These are phyloP conservation scores for Urocolius indicus DNA, from an alignment of 2,113 vertebrate genomes.

Conservation along the genomic window DNA sequence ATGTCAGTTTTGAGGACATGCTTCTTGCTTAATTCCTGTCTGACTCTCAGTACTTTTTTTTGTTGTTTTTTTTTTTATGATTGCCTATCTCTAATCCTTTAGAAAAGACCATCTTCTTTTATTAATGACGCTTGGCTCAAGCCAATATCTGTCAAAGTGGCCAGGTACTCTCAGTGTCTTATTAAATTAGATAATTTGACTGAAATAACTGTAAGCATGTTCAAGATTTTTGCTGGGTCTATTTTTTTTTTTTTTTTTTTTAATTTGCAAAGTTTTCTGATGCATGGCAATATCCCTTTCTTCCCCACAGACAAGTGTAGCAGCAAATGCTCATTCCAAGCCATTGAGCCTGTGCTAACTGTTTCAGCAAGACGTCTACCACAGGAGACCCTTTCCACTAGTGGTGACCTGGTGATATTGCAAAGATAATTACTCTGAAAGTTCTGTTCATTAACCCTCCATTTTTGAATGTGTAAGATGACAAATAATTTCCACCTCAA, in stretches of 20 bases:
- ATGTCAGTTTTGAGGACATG: not conserved
- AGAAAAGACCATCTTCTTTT: not conserved
- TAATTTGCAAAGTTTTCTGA: slow-evolving; percentile 6
- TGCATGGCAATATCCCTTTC: not conserved
- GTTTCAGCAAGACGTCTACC: not conserved
- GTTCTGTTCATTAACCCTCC: not conserved
- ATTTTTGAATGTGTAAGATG: not conserved
- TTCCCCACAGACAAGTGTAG: not conserved
- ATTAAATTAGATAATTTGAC: not conserved
- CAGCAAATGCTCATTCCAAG: not conserved
- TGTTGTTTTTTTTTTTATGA: not conserved
- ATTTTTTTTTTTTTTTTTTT: not conserved
- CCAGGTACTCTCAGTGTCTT: not conserved
- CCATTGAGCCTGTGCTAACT: not conserved
- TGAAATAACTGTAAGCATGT: not conserved
- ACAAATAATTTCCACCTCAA: slow-evolving; percentile 60
- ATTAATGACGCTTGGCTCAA: not conserved
- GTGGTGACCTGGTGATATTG: not conserved
- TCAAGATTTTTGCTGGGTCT: not conserved
- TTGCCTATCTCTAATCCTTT: not conserved
- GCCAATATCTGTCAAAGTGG: not conserved
- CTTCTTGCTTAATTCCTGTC: not conserved
- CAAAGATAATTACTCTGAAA: not conserved
- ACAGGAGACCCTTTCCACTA: not conserved
- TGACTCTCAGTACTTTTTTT: not conserved